These are phyloP conservation scores for Lagenorhynchus albirostris DNA, from an alignment of 2,113 vertebrate genomes.

Conservation along the genomic window DNA sequence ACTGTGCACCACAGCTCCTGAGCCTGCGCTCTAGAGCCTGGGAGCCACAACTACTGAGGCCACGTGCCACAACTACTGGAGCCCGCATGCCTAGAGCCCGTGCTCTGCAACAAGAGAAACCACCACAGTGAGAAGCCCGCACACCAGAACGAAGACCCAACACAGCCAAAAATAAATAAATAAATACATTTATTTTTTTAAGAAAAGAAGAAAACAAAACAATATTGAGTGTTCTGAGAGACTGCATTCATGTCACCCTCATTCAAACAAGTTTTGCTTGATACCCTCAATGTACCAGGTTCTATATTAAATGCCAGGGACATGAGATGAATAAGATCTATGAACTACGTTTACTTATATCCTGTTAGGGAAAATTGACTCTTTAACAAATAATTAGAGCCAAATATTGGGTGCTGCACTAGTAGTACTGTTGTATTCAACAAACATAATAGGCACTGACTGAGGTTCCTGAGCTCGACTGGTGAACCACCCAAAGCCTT, in stretches of 20 bases:
- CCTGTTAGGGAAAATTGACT: background rate
- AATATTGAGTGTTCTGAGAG: background rate
- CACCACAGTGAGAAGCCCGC: accelerated
- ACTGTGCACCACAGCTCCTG: too few relatives aligned
- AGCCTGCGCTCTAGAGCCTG: too few relatives aligned
- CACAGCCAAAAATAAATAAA: too few relatives aligned
- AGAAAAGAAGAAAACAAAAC: background rate
- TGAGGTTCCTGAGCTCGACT: background rate
- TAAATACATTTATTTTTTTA: too few relatives aligned
- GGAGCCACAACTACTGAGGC: too few relatives aligned
- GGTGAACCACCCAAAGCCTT: background rate
- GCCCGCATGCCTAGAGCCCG: too few relatives aligned
- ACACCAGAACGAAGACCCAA: too few relatives aligned
- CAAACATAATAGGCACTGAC: background rate
- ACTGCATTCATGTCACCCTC: background rate
- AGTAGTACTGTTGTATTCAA: background rate
- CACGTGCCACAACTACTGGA: too few relatives aligned
- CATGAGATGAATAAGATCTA: background rate
- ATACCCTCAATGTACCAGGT: background rate
- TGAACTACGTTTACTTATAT: background rate
- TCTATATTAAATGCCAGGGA: background rate
- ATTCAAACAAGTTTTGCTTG: background rate
- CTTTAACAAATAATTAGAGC: background rate
- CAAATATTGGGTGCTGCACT: background rate
- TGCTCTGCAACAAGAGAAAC: too few relatives aligned